Conservation (phyloP, 2,888 invertebrate species). For the Metallyticus violacea region DNA sequence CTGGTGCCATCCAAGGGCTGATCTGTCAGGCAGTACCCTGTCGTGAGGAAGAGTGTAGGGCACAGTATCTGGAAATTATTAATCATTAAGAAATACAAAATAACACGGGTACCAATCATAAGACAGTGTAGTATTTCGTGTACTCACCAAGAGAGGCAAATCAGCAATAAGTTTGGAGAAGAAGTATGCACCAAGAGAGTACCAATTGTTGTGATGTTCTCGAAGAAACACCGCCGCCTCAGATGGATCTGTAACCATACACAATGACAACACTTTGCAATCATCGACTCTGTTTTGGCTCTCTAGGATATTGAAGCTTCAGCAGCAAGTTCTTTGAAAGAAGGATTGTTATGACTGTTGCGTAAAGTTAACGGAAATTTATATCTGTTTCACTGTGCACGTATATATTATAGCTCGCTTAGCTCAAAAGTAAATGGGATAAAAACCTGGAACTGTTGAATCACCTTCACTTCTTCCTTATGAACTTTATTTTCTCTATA, state of each 20-base stretch:
- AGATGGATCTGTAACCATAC: conserved; percentile 61
- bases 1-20: conserved; percentile 50
- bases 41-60: conserved; percentile 50
- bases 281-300: no score
- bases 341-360: no score
- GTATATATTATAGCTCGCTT: no score
- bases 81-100: neutral
- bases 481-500: no score
- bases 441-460: no score
- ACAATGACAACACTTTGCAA: no score
- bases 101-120: neutral
- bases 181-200: conserved; percentile 68
- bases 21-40: conserved; percentile 55
- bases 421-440: no score
- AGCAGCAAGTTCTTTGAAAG: no score
- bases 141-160: conserved; percentile 63
- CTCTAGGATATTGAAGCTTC: no score
- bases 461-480: no score
- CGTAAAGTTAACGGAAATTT: no score
- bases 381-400: no score
- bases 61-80: conserved; percentile 45
- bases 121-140: neutral
- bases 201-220: conserved; percentile 78
- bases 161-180: conserved; percentile 72
- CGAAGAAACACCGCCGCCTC: conserved; percentile 70